Evolutionary conservation across 2,113 vertebrate species (phyloP), one percentile per base, ranked within the genome.

Genomic region (Sphyrna mokarran): DNA sequence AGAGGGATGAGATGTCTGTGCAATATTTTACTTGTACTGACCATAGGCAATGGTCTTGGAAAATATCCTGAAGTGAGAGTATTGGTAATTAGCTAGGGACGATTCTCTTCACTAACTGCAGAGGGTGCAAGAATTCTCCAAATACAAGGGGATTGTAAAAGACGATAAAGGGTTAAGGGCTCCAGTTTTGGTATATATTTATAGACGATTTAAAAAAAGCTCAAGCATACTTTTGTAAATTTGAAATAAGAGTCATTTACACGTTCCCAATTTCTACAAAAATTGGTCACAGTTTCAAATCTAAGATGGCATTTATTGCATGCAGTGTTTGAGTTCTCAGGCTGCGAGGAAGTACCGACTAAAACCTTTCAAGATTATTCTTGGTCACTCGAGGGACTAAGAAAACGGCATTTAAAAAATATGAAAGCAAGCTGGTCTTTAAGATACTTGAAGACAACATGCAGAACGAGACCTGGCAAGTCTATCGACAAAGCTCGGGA

Each of bases 91-190:
- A 61, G 14, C 18, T 54, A 72, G 23, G 54, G 54, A 61, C 11
- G 54, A 95, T 95, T 95, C 68, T 48, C 94, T 26, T 40, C 29
- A 29, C 68, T 14, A 22, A 95, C 94, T 72, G 94, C 43, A 95
- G 94, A 33, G 94, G 94, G 94, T 72, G 94, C 69, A 95, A 95
- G 94, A 95, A 54, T 5, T 43, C 94, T 54, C 94, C 37, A 95
- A 95, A 94, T 58, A 61, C 5, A 2, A 29, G 1, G 2, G 40
- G 26, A 61, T 26, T 0, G 3, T 54, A 69, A 22, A 54, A 58
- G 54, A 48, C 54, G 87, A 90, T 5, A 43, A 70, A 69, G 16
- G n/a, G 33, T 94, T 33, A 90, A 23, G 9, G 61, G 20, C 40
- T 26, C 16, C 89, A 94, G 58, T 7, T 26, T 48, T 29, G 23